These are phyloP conservation scores for Acyrthosiphon pisum DNA, from an alignment of 1,140 invertebrate species.

Conservation along the genomic window DNA sequence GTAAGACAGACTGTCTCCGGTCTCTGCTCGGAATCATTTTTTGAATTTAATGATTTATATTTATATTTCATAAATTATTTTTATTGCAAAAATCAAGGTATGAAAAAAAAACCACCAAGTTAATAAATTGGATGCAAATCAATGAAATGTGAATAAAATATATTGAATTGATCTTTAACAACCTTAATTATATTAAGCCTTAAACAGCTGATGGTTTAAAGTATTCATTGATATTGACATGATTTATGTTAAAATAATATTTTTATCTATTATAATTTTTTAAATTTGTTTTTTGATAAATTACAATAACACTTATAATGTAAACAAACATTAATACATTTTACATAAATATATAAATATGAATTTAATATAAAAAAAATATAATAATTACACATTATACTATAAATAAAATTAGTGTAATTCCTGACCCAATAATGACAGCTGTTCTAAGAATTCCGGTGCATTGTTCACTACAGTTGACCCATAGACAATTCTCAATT, in stretches of 20 bases:
- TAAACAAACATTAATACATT: slow-evolving; percentile 21
- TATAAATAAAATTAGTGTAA: slow-evolving; percentile 56
- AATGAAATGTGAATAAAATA: slow-evolving; percentile 18
- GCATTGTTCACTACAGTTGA: slow-evolving; percentile 92
- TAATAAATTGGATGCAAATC: neutral
- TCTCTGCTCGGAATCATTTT: no score
- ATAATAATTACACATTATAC: neutral
- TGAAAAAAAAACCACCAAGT: neutral
- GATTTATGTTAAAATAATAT: neutral
- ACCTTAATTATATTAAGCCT: neutral
- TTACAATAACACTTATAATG: slow-evolving; percentile 32
- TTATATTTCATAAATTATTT: no score
- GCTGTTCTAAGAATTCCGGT: slow-evolving; percentile 89
- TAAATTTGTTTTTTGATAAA: neutral
- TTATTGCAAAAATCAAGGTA: no score
- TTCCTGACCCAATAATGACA: slow-evolving; percentile 59
- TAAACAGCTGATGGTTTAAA: neutral
- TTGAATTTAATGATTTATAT: no score
- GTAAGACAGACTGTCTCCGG: no score
- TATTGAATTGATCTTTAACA: neutral
- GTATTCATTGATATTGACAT: no score
- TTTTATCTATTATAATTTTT: neutral
- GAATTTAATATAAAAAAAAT: slow-evolving; percentile 21
- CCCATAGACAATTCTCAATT: slow-evolving; percentile 86
- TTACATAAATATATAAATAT: neutral